phyloP scores from a whole-genome alignment of 2,113 vertebrate genomes.

The Upupa epops region DNA sequence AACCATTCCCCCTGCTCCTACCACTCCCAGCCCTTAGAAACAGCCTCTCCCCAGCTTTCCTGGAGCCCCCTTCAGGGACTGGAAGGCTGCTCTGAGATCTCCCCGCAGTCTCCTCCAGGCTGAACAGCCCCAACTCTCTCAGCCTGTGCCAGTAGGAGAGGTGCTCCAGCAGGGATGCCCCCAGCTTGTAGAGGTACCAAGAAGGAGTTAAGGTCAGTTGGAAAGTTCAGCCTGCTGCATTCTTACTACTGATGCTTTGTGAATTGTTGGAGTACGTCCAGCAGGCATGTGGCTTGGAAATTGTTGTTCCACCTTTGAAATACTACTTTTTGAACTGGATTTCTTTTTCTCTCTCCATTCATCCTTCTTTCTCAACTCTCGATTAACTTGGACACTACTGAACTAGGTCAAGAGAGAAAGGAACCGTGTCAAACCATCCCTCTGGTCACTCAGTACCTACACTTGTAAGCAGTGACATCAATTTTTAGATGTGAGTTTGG shows the following conservation, averaged over 20 bases:
- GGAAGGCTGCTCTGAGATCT: too few species aligned
- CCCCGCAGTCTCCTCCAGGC: too few species aligned
- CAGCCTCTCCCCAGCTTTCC: too few species aligned
- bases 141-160: too few species aligned
- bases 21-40: too few species aligned
- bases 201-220: not conserved
- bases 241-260: not conserved
- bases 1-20: too few species aligned
- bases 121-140: too few species aligned
- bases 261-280: not conserved
- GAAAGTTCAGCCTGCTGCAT: not conserved
- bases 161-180: too few species aligned
- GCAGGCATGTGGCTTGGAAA: not conserved
- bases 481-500: not conserved
- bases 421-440: not conserved
- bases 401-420: not conserved
- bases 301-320: not conserved
- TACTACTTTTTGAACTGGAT: not conserved
- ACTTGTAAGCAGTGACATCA: not conserved
- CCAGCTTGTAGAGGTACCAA: not conserved
- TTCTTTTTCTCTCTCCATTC: not conserved
- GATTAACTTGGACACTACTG: not conserved
- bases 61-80: too few species aligned
- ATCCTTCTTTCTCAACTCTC: not conserved
- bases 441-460: not conserved